phyloP scores from a whole-genome alignment of 2,888 invertebrate genomes.

The Tetheella fluctuosa region DNA sequence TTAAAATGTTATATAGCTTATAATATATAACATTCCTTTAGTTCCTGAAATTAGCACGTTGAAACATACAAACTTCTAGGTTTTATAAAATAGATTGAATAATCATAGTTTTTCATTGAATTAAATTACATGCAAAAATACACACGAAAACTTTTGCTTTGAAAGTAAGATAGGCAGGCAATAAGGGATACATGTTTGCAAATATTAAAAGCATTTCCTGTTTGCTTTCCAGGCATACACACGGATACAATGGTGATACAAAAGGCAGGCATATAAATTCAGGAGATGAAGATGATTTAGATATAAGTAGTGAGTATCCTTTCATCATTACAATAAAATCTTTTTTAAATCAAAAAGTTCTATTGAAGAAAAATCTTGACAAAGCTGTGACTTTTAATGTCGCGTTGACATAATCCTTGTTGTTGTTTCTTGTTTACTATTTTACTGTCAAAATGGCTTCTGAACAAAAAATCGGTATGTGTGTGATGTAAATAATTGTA shows the following conservation, averaged over 20 bases:
- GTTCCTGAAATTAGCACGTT: no score
- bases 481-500: neutral
- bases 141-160: no score
- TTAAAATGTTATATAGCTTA: no score
- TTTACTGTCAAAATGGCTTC: neutral
- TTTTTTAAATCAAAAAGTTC: neutral
- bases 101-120: no score
- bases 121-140: no score
- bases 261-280: constrained; percentile 76
- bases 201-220: neutral
- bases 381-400: neutral
- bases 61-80: no score
- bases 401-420: neutral
- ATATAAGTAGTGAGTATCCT: constrained; percentile 76
- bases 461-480: neutral
- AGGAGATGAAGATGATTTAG: constrained; percentile 80
- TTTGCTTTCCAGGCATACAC: constrained; percentile 65
- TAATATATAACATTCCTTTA: no score
- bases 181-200: no score
- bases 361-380: neutral
- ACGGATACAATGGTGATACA: constrained; percentile 81
- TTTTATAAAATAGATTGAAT: no score
- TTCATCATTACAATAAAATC: neutral
- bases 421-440: constrained; percentile 3
- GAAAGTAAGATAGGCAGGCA: no score